phyloP scores from a whole-genome alignment of 2,797 vertebrate species.

The Champsocephalus gunnari region DNA sequence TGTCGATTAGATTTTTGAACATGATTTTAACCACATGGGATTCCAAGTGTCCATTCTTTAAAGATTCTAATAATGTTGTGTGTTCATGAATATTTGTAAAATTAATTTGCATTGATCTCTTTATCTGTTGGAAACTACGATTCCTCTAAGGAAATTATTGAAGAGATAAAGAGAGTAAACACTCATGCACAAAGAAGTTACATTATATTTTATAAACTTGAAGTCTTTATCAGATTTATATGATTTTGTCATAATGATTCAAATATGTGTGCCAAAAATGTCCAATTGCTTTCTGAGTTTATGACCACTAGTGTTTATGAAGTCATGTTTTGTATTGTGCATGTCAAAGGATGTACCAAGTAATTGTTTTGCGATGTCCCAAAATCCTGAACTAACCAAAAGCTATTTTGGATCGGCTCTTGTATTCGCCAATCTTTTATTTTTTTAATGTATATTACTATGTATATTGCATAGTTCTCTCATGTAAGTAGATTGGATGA shows the following conservation, averaged over 20 bases:
- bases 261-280: not conserved
- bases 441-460: too few relatives aligned
- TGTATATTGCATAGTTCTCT: too few relatives aligned
- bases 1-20: not conserved
- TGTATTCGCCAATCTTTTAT: too few relatives aligned
- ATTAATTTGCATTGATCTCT: not conserved
- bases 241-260: not conserved
- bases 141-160: not conserved
- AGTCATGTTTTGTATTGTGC: not conserved
- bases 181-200: not conserved
- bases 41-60: not conserved
- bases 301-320: not conserved
- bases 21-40: not conserved
- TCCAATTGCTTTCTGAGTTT: not conserved
- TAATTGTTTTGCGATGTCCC: too few relatives aligned
- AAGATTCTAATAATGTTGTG: not conserved
- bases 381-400: too few relatives aligned
- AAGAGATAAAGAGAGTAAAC: not conserved
- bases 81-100: not conserved
- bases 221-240: not conserved
- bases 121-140: not conserved
- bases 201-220: too few relatives aligned
- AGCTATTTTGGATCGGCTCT: too few relatives aligned
- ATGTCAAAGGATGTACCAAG: too few relatives aligned
- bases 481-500: too few relatives aligned